Evolutionary conservation across 2,797 vertebrate species (phyloP), one percentile per base, ranked within the genome.

Genomic region (Jordanella pulchra): DNA sequence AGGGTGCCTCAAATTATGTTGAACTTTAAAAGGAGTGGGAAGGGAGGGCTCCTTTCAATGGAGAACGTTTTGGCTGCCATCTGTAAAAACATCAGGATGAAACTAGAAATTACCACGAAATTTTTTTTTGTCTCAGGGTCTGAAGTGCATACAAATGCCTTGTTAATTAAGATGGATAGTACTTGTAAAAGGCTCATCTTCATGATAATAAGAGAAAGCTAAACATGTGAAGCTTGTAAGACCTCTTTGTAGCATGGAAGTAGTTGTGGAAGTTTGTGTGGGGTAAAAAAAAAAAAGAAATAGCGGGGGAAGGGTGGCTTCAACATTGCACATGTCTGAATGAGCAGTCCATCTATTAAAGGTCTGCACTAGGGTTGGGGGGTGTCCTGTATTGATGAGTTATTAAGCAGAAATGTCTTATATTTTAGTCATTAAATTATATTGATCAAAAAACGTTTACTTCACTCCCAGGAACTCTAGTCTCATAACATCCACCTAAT

Each of bases 121-220:
- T 86, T 25, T 75, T 74, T 83, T 84, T 83, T 84, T 81, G 85
- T 91, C 71, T 67, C 7, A 55, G 66, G 47, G 78, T 69, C 50
- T 85, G 90, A 90, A 85, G 87, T 65, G 87, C 85, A 92, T 87
- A 91, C 91, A 90, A 92, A 93, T 88, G 84, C 77, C 65, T 69
- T 50, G 84, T 89, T 92, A 92, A 92, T 91, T 89, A 93, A 92
- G 93, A 93, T 86, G 90, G 87, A 94, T 92, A 89, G 83, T 79
- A 78, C 87, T 81, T 87, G 73, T 78, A 84, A 87, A 87, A 81
- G 84, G 77, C 82, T 84, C 86, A 87, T 91, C 92, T 89, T 91
- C 85, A 82, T 88, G 83, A 90, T 88, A 90, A 92, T 90, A 89
- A 84, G 79, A 72, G 73, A 75, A 76, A 81, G 75, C 83, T 83